These are phyloP conservation scores for Aldabrachelys gigantea DNA, from an alignment of 2,113 vertebrate genomes.

Conservation along the genomic window DNA sequence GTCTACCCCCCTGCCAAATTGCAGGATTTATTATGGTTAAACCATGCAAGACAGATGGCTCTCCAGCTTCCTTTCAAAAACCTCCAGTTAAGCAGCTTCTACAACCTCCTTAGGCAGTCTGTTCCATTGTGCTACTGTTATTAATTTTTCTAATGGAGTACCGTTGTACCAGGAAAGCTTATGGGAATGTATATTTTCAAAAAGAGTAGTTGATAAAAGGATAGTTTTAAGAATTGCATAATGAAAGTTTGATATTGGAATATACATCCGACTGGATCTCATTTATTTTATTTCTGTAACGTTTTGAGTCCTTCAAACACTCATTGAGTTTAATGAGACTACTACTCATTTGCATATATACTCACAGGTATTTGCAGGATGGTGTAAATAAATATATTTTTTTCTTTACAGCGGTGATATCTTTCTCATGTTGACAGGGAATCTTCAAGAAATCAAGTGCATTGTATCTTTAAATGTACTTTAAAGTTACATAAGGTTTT, in stretches of 20 bases:
- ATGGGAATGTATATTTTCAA: neutral
- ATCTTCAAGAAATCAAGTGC: neutral
- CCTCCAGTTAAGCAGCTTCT: no score
- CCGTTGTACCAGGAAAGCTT: neutral
- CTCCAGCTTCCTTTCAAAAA: no score
- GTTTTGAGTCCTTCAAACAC: neutral
- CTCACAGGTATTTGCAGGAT: neutral
- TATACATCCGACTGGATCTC: neutral
- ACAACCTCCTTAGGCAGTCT: no score
- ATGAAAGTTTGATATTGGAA: neutral
- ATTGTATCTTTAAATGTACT: neutral
- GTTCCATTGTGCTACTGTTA: neutral
- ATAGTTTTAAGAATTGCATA: neutral
- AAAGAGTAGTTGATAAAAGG: fast-evolving
- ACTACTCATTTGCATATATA: neutral
- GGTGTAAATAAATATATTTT: conserved; percentile 30
- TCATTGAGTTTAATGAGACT: neutral
- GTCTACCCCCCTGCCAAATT: neutral
- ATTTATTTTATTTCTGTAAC: neutral
- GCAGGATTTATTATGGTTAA: no score
- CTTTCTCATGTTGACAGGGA: neutral
- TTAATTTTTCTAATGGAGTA: neutral
- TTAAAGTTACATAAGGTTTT: neutral
- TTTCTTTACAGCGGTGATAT: conserved; percentile 5
- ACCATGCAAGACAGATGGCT: no score